Conservation (phyloP, 1,140 invertebrate species). For the Agrypnia vestita region DNA sequence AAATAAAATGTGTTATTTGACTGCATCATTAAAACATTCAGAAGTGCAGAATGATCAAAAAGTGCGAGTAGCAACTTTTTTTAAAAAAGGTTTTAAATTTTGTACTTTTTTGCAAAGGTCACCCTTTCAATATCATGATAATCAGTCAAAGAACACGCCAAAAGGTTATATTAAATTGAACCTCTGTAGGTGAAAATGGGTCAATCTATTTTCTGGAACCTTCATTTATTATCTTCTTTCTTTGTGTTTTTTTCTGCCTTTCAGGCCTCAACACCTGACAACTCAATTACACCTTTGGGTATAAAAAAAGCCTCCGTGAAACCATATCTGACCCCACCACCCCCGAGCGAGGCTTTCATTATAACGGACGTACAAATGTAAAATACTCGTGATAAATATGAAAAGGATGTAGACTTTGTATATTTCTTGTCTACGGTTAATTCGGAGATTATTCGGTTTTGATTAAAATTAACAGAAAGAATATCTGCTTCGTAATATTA, state of each 20-base stretch:
- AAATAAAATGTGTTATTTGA: no score
- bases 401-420: no score
- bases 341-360: not conserved
- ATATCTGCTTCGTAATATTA: no score
- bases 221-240: conserved; percentile 38
- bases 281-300: conserved; percentile 43
- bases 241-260: conserved; percentile 18
- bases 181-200: conserved; percentile 31
- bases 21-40: no score
- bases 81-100: no score
- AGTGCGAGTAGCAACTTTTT: no score
- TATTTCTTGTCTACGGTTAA: no score
- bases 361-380: not conserved
- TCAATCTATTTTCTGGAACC: conserved; percentile 41
- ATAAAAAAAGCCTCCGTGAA: conserved; percentile 23
- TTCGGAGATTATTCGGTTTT: no score
- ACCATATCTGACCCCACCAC: conserved; percentile 15
- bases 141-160: not conserved
- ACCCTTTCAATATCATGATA: not conserved
- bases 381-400: not conserved
- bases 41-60: no score
- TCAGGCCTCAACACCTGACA: conserved; percentile 37
- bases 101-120: no score
- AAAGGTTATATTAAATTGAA: conserved; percentile 42
- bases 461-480: no score